phyloP scores from a whole-genome alignment of 2,113 vertebrate genomes.

The Fulica atra region DNA sequence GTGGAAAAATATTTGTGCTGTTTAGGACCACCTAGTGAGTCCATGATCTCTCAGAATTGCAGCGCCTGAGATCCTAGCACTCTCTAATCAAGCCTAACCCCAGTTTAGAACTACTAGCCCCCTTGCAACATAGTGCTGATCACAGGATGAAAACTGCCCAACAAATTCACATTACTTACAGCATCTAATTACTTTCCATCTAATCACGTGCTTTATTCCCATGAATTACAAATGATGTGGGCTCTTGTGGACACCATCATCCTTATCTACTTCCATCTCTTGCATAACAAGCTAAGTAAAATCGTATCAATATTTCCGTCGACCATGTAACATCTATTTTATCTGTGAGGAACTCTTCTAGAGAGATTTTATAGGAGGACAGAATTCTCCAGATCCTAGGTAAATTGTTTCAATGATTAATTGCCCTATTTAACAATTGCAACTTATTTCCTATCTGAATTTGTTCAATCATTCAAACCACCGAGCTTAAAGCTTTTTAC shows the following conservation, averaged over 20 bases:
- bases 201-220: neutral
- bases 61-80: neutral
- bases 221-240: neutral
- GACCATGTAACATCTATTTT: neutral
- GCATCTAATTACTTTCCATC: neutral
- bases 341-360: neutral
- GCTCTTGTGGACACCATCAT: neutral
- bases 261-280: neutral
- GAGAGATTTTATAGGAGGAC: neutral
- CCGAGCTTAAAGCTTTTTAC: neutral
- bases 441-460: neutral
- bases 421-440: neutral
- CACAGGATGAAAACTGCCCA: neutral
- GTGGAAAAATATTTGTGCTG: neutral
- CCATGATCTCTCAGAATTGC: neutral
- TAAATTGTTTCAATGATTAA: constrained; percentile 20
- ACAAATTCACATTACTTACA: neutral
- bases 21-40: neutral
- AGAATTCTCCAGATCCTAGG: neutral
- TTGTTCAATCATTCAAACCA: neutral
- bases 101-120: neutral
- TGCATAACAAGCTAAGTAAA: neutral
- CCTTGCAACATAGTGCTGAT: neutral
- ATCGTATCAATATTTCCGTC: neutral
- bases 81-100: neutral